Evolutionary conservation across 2,797 vertebrate genomes (phyloP).

Genomic region (Ceryle rudis): DNA sequence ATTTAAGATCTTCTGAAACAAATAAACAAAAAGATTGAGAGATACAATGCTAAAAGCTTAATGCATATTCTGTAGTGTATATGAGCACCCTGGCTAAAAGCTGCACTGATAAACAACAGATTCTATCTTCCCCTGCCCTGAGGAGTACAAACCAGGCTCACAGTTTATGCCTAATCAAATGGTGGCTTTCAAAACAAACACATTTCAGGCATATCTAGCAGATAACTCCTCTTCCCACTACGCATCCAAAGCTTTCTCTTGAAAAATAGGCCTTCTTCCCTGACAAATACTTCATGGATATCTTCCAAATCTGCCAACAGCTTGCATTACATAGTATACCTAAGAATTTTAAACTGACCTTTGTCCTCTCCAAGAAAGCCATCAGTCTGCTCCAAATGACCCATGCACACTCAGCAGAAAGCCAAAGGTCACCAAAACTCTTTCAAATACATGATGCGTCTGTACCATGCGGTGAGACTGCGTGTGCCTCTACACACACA

Average conservation of each 20-base stretch:
- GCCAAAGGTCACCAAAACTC: not conserved
- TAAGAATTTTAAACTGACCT: slow-evolving; percentile 41
- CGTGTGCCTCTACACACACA: accelerated
- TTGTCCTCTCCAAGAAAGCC: not conserved
- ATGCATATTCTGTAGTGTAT: not conserved
- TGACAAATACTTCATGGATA: not conserved
- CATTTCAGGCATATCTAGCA: not conserved
- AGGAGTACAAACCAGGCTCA: not conserved
- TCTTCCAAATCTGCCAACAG: slow-evolving; percentile 17
- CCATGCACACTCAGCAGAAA: not conserved
- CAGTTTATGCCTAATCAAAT: not conserved
- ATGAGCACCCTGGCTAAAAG: not conserved
- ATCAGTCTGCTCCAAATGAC: not conserved
- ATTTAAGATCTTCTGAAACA: not conserved
- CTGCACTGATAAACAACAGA: not conserved
- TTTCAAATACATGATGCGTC: not conserved
- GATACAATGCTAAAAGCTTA: not conserved
- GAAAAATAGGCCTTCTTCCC: not conserved
- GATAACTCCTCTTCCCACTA: not conserved
- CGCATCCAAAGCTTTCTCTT: not conserved
- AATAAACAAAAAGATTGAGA: not conserved
- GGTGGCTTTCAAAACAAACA: slow-evolving; percentile 29
- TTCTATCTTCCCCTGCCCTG: not conserved
- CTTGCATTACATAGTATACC: slow-evolving; percentile 7
- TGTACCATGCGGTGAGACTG: not conserved